Evolutionary conservation across 2,888 invertebrate species (phyloP), one percentile per base, ranked within the genome.

Genomic region (Cephus pulcher): DNA sequence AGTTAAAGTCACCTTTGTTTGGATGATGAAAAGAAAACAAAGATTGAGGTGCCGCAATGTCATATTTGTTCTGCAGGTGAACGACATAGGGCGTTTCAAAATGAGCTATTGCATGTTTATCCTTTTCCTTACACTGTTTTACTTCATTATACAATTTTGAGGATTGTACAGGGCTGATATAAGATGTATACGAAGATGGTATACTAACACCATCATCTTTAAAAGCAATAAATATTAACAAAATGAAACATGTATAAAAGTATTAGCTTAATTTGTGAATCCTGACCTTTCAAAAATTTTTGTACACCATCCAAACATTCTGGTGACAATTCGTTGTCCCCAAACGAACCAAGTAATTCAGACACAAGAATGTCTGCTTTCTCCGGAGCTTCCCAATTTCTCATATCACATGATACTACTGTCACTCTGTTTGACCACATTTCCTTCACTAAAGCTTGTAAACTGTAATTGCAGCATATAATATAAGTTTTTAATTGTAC

Each of bases 311-410:
- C 98, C 75, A 99, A 93, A 91, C 99, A 99, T 92, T 99, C 99
- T 0, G 99, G 99, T 0, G 98, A 98, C 15, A 99, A 94, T 92
- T 99, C 99, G 91, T 99, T 99, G 91, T 99, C 99, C 33, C 98
- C 98, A 93, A 99, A 99, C 1, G 99, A 99, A 0, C 98, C 99
- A 76, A 99, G 93, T 73, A 99, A 93, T 92, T 99, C 99, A 0
- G 99, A 99, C 35, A 99, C 96, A 76, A 99, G 93, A 86, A 99
- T 97, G 92, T 99, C 99, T 0, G 98, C 98, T 89, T 96, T 95
- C 84, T 97, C 96, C 0, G 96, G 94, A 0, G 97, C 95, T 76
- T 94, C 92, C 92, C 97, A 95, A 56, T 95, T 94, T 80, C 98
- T 93, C 98, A 98, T 98, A 91, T 98, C 98, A 79, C 95, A 95